A percentile compares a stretch with the other conserved stretches of the same genome.
These are phyloP conservation scores for Ariopsis seemanni DNA, from an alignment of 2,113 vertebrate genomes.

Conservation along the genomic window DNA sequence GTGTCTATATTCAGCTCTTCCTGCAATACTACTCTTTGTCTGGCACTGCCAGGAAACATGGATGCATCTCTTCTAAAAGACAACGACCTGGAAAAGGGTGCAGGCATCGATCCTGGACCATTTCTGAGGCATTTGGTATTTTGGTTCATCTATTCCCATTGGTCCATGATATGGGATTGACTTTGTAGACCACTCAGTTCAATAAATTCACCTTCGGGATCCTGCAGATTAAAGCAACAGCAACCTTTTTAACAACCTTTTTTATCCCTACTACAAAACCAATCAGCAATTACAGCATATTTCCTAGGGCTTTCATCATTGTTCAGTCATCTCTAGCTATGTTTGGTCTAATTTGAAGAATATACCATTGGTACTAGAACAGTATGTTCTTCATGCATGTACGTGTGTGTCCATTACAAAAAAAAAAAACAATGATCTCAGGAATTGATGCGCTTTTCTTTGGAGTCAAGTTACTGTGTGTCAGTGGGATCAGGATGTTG, in stretches of 20 bases:
- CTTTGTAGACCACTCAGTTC: conserved; percentile 20
- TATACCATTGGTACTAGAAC: background rate
- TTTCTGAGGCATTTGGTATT: conserved; percentile 26
- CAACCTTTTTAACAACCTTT: background rate
- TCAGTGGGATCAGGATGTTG: conserved; percentile 15
- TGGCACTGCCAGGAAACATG: conserved; percentile 36
- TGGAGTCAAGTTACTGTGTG: conserved; percentile 4
- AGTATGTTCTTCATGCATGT: background rate
- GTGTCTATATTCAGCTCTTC: conserved; percentile 36
- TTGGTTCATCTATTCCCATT: conserved; percentile 22
- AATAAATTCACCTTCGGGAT: conserved; percentile 6
- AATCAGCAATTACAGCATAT: conserved; percentile 3
- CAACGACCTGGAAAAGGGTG: conserved; percentile 25
- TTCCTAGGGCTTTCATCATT: background rate
- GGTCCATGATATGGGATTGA: background rate
- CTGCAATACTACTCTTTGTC: conserved; percentile 40
- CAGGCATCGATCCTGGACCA: conserved; percentile 28
- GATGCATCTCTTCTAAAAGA: conserved; percentile 19
- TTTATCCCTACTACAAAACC: background rate
- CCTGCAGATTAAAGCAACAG: conserved; percentile 23
- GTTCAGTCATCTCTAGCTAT: background rate
- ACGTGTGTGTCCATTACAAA: background rate
- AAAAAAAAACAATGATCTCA: conserved; percentile 9
- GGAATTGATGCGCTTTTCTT: conserved; percentile 16
- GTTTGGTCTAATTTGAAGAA: background rate